phyloP scores from a whole-genome alignment of 2,888 invertebrate genomes.

The Cerceris ruficornis region DNA sequence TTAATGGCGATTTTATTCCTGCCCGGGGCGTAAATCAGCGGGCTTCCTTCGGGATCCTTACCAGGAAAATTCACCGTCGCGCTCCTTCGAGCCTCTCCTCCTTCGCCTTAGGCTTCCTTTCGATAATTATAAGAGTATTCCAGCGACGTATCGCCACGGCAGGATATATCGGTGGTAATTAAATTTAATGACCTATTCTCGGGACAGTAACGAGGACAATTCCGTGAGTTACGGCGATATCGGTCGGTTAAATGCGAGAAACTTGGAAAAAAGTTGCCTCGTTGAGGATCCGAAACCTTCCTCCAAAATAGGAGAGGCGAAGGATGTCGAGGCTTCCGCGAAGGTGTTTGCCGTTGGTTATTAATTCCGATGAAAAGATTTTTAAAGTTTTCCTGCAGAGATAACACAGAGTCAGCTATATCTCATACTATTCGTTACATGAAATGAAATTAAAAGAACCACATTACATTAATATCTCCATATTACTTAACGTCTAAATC shows the following conservation, averaged over 20 bases:
- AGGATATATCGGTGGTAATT: slow-evolving; percentile 39
- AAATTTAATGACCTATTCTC: slow-evolving; percentile 49
- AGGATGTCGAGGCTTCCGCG: slow-evolving; percentile 34
- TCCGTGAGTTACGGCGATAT: slow-evolving; percentile 38
- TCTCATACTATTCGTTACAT: too few relatives aligned
- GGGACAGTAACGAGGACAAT: slow-evolving; percentile 49
- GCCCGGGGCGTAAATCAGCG: slow-evolving; percentile 43
- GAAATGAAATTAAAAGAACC: too few relatives aligned
- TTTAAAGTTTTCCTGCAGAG: not conserved
- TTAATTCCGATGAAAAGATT: not conserved
- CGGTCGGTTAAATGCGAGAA: slow-evolving; percentile 21
- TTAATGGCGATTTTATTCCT: slow-evolving; percentile 58
- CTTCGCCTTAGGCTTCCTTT: slow-evolving; percentile 29
- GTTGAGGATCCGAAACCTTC: slow-evolving; percentile 23
- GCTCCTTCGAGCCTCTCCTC: not conserved
- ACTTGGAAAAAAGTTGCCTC: slow-evolving; percentile 34
- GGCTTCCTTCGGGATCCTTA: slow-evolving; percentile 24
- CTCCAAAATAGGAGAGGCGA: not conserved
- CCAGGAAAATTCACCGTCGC: slow-evolving; percentile 42
- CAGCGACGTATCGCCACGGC: not conserved
- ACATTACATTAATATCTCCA: too few relatives aligned
- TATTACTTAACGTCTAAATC: too few relatives aligned
- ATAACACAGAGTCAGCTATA: too few relatives aligned
- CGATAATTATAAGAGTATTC: slow-evolving; percentile 33
- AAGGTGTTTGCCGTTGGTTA: slow-evolving; percentile 24